These are phyloP conservation scores for Anabas testudineus DNA, from an alignment of 2,797 vertebrate species.

Conservation along the genomic window DNA sequence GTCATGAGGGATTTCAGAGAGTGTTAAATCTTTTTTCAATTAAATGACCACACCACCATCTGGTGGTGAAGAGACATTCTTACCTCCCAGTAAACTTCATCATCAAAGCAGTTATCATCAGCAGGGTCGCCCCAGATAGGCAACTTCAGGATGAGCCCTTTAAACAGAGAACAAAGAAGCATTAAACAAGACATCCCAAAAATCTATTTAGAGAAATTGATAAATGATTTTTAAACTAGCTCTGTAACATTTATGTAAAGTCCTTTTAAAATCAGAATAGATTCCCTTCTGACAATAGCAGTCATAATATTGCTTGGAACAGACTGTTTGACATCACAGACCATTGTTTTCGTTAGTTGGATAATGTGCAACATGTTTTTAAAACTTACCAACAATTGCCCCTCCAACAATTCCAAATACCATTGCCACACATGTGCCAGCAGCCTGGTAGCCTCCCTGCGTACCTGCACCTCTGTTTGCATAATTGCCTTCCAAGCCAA, in stretches of 20 bases:
- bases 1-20: neutral
- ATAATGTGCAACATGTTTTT: neutral
- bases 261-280: too few relatives aligned
- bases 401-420: conserved; percentile 91
- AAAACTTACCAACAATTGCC: conserved; percentile 88
- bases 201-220: too few relatives aligned
- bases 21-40: neutral
- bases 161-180: conserved; percentile 4
- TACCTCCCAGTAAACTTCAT: conserved; percentile 96
- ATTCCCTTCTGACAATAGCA: neutral
- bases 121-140: conserved; percentile 92
- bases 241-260: too few relatives aligned
- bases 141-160: conserved; percentile 90
- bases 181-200: neutral
- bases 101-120: conserved; percentile 94
- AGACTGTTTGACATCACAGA: neutral
- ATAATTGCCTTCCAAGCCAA: conserved; percentile 78
- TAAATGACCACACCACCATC: conserved; percentile 28
- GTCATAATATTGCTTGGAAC: neutral
- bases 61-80: conserved; percentile 58
- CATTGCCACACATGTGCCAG: conserved; percentile 90
- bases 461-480: conserved; percentile 53
- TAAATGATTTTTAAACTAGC: too few relatives aligned
- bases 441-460: conserved; percentile 92
- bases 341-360: neutral